Evolutionary conservation across 2,888 invertebrate species (phyloP), one percentile per base, ranked within the genome.

Genomic region (Drosophila mettleri): DNA sequence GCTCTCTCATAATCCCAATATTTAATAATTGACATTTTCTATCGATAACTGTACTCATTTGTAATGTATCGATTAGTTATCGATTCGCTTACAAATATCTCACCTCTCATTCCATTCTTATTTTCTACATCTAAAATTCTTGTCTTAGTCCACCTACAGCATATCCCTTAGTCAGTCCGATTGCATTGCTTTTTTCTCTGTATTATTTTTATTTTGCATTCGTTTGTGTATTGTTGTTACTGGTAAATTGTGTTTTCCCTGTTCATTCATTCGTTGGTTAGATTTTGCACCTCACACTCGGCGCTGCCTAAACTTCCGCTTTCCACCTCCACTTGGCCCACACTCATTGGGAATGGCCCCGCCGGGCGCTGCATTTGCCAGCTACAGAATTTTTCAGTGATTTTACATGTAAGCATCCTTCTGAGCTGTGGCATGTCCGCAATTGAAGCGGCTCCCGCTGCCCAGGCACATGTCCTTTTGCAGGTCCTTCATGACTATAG

Each of bases 381-480:
- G 53, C 65, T 69, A 53, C 74, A 69, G 77, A 69, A 84, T 81
- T 83, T 88, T 85, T 78, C 83, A 83, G 74, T 89, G 91, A 90
- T 90, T 91, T 89, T 81, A 81, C 88, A 87, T 90, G 90, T 89
- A 91, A 91, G 89, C 85, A 85, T 87, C 79, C 90, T 88, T 83
- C 89, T 88, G 89, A 91, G 89, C 80, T 86, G 82, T 74, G 88
- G 80, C 86, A 86, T 90, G 91, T 91, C 89, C 88, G 81, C 90
- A 90, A 88, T 91, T 88, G 90, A 87, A 63, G 86, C 87, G 84
- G 69, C 77, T 3, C 27, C 14, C 33, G 55, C 66, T 53, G 55
- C 48, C 48, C 55, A 58, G 39, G 65, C 49, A 61, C 48, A 57
- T 38, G 53, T 41, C 43, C 73, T 60, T 39, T 49, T 52, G 16